phyloP scores from a whole-genome alignment of 2,113 vertebrate species.

The Pangasianodon gigas region DNA sequence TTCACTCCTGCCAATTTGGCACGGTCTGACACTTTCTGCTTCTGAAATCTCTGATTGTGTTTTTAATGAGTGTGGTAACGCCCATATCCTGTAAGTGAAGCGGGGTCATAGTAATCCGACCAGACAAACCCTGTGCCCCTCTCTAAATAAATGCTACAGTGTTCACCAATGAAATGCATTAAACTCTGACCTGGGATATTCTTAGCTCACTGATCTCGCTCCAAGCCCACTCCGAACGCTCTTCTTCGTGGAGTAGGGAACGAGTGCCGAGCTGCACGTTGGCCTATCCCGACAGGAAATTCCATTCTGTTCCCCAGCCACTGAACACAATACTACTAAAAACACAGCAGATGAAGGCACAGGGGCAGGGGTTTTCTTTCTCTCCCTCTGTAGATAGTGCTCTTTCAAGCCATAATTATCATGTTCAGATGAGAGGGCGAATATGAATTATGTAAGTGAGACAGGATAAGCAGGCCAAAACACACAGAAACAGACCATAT shows the following conservation, averaged over 20 bases:
- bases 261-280: constrained; percentile 70
- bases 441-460: constrained; percentile 57
- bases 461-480: constrained; percentile 52
- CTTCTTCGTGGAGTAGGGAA: constrained; percentile 44
- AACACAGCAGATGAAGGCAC: constrained; percentile 55
- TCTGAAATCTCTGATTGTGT: constrained; percentile 40
- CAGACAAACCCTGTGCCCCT: constrained; percentile 57
- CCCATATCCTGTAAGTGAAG: constrained; percentile 54
- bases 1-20: constrained; percentile 4
- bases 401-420: constrained; percentile 55
- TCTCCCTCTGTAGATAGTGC: constrained; percentile 50
- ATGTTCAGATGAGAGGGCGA: constrained; percentile 62
- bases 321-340: constrained; percentile 58
- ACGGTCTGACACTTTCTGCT: background rate
- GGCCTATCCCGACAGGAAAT: constrained; percentile 72
- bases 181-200: constrained; percentile 71
- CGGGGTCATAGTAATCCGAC: constrained; percentile 40
- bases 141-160: constrained; percentile 59
- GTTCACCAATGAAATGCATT: constrained; percentile 63
- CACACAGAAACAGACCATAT: constrained; percentile 55
- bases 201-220: constrained; percentile 54
- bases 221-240: constrained; percentile 51
- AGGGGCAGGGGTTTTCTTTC: constrained; percentile 37
- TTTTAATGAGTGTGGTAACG: constrained; percentile 42
- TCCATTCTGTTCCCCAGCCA: constrained; percentile 67